Base-by-base conservation (phyloP, 1,140 invertebrate species). In the Heliothis subflexa region DNA sequence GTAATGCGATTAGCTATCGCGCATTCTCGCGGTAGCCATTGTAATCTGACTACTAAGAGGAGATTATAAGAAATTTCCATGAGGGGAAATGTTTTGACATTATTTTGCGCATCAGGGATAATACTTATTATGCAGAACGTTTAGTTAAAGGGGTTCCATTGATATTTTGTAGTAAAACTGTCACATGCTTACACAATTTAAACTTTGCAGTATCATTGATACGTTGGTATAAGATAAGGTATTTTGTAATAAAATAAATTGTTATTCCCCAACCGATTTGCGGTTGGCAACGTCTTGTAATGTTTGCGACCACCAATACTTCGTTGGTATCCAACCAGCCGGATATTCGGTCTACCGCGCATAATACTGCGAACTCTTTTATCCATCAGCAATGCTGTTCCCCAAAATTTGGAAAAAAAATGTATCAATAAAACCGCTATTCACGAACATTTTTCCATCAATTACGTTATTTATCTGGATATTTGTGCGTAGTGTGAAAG, bases 1-100 rank as follows among this genome's bases (percentile, higher is more conserved):
- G 73, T 88, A 88, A 88, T 88, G 82, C 83, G 87, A 88, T 88
- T 87, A 88, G 83, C 83, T 88, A 87, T 87, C 85, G 81, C 62
- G 78, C 80, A 75, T 83, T 81, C 79, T 79, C 70, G 81, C 84
- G 77, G 82, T 84, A 86, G 75, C 81, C 81, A 84, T 85, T 85
- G 83, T 88, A 82, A 84, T 82, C 80, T 83, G 80, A 81, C 62
- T 77, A 81, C 78, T 68, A 68, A 81, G 55, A 16, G 66, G 50
- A 47, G 40, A 79, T 83, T 78, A 75, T 80, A 47, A 68, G 74
- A 77, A 77, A 77, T 57, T 68, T 47, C 40, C 52, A 45, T 45
- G 28, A 54, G 28, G 62, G 50, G 16, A 77, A 77, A 77, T 77
- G 62, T 68, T 77, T 77, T 68, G 74, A 77, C 74, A 57, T 66